phyloP scores from a whole-genome alignment of 2,113 vertebrate species.

The Porphyrio hochstetteri region DNA sequence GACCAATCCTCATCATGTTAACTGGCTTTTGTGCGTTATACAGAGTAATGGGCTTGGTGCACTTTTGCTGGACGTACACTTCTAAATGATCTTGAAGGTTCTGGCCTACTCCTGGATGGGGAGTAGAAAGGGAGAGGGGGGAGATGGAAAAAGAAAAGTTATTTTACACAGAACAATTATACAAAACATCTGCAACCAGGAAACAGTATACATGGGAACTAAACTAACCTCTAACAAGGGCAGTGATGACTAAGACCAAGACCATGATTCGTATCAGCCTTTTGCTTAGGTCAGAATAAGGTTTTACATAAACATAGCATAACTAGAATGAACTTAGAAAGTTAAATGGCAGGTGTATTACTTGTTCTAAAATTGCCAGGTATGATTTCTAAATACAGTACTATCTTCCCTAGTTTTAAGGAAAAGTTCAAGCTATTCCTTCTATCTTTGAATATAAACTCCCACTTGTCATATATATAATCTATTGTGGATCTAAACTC shows the following conservation, averaged over 20 bases:
- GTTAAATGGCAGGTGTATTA: neutral
- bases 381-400: neutral
- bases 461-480: no score
- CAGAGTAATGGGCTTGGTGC: conserved; percentile 89
- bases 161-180: neutral
- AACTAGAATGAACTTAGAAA: neutral
- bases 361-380: neutral
- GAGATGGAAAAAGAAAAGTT: neutral
- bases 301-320: neutral
- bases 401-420: neutral
- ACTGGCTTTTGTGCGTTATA: conserved; percentile 88
- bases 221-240: neutral
- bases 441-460: neutral
- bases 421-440: neutral
- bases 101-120: conserved; percentile 86
- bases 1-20: conserved; percentile 87
- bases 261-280: neutral
- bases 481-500: neutral
- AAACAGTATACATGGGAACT: neutral
- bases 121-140: neutral
- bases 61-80: conserved; percentile 91
- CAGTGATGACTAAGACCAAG: neutral
- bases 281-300: conserved; percentile 16
- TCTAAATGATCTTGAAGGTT: conserved; percentile 98
- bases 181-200: neutral